A percentile compares a stretch with the other conserved stretches of the same genome.
Conservation (phyloP, 2,113 vertebrate genomes). For the Vulpes ferrilata region DNA sequence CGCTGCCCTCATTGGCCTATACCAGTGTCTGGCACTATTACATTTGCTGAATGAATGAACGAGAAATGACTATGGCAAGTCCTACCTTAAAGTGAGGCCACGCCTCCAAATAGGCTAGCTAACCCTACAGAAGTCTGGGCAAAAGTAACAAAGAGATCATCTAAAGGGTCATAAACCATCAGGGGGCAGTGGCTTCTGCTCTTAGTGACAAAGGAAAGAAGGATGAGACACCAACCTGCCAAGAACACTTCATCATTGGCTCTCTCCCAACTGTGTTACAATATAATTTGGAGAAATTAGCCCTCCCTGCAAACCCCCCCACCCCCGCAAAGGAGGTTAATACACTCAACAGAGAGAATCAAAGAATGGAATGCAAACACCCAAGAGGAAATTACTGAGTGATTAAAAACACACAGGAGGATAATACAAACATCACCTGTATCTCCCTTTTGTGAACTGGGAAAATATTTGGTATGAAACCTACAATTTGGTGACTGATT, state of each 20-base stretch:
- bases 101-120: not conserved
- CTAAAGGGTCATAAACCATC: not conserved
- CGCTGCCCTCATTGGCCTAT: not conserved
- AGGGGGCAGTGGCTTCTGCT: not conserved
- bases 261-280: not conserved
- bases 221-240: constrained; percentile 2
- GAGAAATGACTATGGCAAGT: not conserved
- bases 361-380: constrained; percentile 63
- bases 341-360: constrained; percentile 48
- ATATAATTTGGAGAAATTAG: constrained; percentile 60
- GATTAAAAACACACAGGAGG: constrained; percentile 46
- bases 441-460: constrained; percentile 20
- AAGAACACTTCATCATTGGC: not conserved
- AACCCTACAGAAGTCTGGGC: not conserved
- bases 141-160: not conserved
- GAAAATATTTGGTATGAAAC: constrained; percentile 10
- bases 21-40: not conserved
- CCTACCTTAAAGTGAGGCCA: constrained; percentile 1
- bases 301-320: not conserved
- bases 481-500: constrained; percentile 62
- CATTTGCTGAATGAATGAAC: constrained; percentile 8
- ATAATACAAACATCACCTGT: constrained; percentile 51
- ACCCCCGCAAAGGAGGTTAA: not conserved
- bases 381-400: constrained; percentile 38
- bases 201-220: not conserved